These are phyloP conservation scores for Megaleporinus macrocephalus DNA, from an alignment of 2,113 vertebrate species.

Conservation along the genomic window DNA sequence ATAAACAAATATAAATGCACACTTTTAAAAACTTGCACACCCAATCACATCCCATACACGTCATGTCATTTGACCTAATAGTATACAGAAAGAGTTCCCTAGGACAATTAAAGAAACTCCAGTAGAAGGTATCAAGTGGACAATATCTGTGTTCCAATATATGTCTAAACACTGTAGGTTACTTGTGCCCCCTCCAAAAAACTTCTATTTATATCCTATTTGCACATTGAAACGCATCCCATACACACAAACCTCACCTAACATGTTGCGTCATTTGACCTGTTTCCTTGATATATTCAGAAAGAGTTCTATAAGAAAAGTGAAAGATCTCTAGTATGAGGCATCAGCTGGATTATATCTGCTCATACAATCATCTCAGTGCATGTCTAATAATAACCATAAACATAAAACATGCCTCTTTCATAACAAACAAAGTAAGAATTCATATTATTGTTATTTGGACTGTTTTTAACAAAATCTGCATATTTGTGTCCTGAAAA, in stretches of 20 bases:
- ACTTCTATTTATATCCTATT: background rate
- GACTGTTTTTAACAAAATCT: too few relatives aligned
- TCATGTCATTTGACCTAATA: conserved; percentile 57
- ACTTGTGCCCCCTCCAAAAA: too few relatives aligned
- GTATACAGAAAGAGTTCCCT: conserved; percentile 56
- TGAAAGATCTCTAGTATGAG: conserved; percentile 66
- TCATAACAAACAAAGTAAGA: too few relatives aligned
- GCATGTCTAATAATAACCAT: conserved; percentile 52
- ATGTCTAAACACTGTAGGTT: conserved; percentile 50
- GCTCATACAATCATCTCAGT: conserved; percentile 74
- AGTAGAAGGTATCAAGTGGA: conserved; percentile 72
- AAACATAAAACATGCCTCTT: too few relatives aligned
- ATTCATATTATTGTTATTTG: too few relatives aligned
- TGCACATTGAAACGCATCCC: background rate
- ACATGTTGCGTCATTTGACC: conserved; percentile 52
- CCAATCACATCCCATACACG: background rate
- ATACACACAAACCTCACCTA: background rate
- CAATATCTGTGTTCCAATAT: conserved; percentile 71
- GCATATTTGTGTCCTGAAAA: background rate
- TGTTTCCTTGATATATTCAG: conserved; percentile 59
- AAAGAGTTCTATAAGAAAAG: conserved; percentile 64
- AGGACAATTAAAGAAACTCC: conserved; percentile 69
- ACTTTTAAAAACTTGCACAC: too few relatives aligned
- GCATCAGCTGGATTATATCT: conserved; percentile 74
- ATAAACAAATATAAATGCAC: too few relatives aligned